phyloP scores from a whole-genome alignment of 2,797 vertebrate genomes.

The Schizopygopsis malacanthus region DNA sequence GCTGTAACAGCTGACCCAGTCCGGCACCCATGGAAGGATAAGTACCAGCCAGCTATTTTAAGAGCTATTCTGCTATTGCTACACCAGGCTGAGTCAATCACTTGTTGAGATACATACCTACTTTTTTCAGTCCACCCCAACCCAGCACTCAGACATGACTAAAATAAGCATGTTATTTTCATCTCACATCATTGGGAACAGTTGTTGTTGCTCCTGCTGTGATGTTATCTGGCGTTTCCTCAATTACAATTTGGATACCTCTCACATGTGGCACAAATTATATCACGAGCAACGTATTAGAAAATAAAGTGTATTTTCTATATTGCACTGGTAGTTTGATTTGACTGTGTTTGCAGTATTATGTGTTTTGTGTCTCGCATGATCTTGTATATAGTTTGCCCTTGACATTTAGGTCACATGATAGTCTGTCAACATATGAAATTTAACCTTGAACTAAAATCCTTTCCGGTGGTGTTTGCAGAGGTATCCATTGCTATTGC shows the following conservation, averaged over 20 bases:
- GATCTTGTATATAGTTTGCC: background rate
- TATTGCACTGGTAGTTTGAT: background rate
- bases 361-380: background rate
- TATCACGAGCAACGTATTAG: background rate
- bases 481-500: background rate
- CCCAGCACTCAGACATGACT: slow-evolving; percentile 29
- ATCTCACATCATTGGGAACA: slow-evolving; percentile 21
- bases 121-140: slow-evolving; percentile 51
- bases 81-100: slow-evolving; percentile 81
- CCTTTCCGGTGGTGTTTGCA: background rate
- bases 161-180: slow-evolving; percentile 43
- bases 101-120: slow-evolving; percentile 49
- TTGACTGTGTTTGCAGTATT: background rate
- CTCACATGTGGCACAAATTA: slow-evolving; percentile 19
- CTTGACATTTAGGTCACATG: slow-evolving; percentile 26
- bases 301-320: background rate
- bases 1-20: slow-evolving; percentile 84
- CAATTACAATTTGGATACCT: slow-evolving; percentile 14
- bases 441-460: slow-evolving; percentile 24
- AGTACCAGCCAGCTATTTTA: slow-evolving; percentile 80
- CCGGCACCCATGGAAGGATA: slow-evolving; percentile 71
- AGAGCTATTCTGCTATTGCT: slow-evolving; percentile 66
- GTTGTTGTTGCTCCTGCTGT: slow-evolving; percentile 39
- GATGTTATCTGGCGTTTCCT: slow-evolving; percentile 52
- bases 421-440: slow-evolving; percentile 13